Evolutionary conservation across 2,888 invertebrate genomes (phyloP), one percentile per base, ranked within the genome.

Genomic region (Fabriciana adippe): DNA sequence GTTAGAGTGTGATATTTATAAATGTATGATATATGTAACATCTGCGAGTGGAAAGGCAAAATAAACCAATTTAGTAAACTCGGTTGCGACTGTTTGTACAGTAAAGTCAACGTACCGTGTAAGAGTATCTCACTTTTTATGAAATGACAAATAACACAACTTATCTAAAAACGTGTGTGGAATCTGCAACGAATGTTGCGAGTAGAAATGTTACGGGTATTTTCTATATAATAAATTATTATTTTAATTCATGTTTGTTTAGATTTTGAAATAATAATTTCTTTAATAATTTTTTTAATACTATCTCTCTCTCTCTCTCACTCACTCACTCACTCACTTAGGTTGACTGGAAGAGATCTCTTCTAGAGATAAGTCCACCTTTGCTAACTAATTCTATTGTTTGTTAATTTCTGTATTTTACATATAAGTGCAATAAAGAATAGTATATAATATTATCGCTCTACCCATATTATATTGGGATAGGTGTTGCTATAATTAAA

Each of bases 141-240:
- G 68, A 68, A 66, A 66, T 55, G 60, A 60, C 60, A 64, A 45
- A 68, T 60, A 64, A 51, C 59, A 60, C 51, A 31, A 59, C 26
- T 64, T 68, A 50, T 15, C 14, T 31, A 35, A 16, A 26, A 26
- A 57, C 57, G 57, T 59, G 57, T 1, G 8, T 5, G 51, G 62
- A 55, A 63, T 67, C n/a, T 31, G 26, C 6, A 55, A 45, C 16
- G 2, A 13, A 41, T 21, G 48, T 55, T 61, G 41, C 57, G 57
- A 45, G 64, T 45, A 16, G 51, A 65, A 45, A 56, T 51, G 56
- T 57, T 51, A 57, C 51, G 45, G 50, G 41, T 41, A 56, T 47
- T 21, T 41, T 6, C 16, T 31, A 55, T 54, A 48, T 55, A 48
- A 16, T 14, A 16, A 21, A 21, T 21, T 15, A 31, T 26, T 48